Conservation (phyloP, 2,888 invertebrate genomes). For the Lasius fuliginosus region DNA sequence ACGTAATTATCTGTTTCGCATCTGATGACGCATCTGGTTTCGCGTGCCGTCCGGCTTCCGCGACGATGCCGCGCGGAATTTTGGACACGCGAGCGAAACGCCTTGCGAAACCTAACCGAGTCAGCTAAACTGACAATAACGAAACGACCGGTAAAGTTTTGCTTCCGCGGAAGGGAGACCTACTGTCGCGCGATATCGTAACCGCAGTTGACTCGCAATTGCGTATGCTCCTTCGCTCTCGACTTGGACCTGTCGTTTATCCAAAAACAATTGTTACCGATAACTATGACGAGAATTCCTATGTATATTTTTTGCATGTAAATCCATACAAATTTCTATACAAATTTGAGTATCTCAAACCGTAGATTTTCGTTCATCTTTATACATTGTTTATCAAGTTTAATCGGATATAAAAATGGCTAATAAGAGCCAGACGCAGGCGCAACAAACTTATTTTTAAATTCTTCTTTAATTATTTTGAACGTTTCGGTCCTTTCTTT, state of each 20-base stretch:
- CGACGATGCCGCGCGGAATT: constrained; percentile 37
- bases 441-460: too few relatives aligned
- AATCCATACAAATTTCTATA: neutral
- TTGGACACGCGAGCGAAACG: constrained; percentile 48
- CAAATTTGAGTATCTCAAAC: neutral
- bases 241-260: neutral
- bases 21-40: constrained; percentile 54
- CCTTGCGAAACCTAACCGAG: constrained; percentile 27
- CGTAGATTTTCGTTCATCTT: neutral
- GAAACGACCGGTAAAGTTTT: constrained; percentile 10
- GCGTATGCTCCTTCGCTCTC: neutral
- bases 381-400: neutral
- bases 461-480: too few relatives aligned
- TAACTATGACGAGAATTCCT: neutral
- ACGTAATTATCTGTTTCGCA: constrained; percentile 55
- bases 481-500: too few relatives aligned
- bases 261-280: neutral
- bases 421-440: too few relatives aligned
- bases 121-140: constrained; percentile 34
- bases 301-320: neutral
- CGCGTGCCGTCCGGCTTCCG: constrained; percentile 38
- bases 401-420: too few relatives aligned
- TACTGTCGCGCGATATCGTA: constrained; percentile 11
- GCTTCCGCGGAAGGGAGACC: neutral
- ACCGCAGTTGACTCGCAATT: constrained; percentile 11